Percentiles rank a stretch among this genome's conserved stretches.
These are phyloP conservation scores for Palythoa grandis DNA, from an alignment of 92 coral and sea anemone species.

Conservation along the genomic window DNA sequence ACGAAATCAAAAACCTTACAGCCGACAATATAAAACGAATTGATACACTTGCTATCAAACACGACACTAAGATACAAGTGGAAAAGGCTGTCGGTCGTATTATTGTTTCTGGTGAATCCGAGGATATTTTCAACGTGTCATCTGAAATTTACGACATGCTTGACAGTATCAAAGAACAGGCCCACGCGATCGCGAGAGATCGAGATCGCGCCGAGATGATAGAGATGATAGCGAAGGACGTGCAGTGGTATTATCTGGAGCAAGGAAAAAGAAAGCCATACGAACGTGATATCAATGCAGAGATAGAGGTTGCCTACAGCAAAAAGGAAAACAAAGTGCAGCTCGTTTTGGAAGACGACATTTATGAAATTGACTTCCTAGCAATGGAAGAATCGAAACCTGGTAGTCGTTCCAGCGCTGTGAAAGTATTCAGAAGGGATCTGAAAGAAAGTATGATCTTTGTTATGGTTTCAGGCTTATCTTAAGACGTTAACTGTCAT, in stretches of 20 bases:
- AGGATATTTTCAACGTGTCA: conserved; percentile 35
- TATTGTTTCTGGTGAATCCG: conserved; percentile 41
- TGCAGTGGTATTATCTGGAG: conserved; percentile 47
- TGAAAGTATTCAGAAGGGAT: conserved; percentile 21
- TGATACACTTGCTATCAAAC: conserved; percentile 25
- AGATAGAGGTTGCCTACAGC: conserved; percentile 44
- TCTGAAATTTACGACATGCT: conserved; percentile 43
- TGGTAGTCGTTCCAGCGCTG: neutral
- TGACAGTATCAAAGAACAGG: conserved; percentile 24
- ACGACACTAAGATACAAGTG: conserved; percentile 30
- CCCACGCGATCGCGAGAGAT: no score
- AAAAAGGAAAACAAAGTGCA: neutral
- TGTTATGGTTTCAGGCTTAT: no score
- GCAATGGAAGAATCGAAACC: conserved; percentile 24
- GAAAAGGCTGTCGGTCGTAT: conserved; percentile 37
- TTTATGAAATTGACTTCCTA: conserved; percentile 10
- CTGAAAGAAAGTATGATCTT: neutral
- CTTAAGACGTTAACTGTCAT: no score
- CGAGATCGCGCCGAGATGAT: conserved; percentile 44
- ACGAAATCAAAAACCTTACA: conserved; percentile 17
- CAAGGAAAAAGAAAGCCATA: conserved; percentile 16
- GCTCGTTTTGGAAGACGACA: neutral
- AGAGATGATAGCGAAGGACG: conserved; percentile 49
- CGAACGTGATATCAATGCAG: conserved; percentile 15
- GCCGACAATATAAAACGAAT: conserved; percentile 20